Evolutionary conservation across 2,888 invertebrate species (phyloP).

Genomic region (Drosophila peninsularis): DNA sequence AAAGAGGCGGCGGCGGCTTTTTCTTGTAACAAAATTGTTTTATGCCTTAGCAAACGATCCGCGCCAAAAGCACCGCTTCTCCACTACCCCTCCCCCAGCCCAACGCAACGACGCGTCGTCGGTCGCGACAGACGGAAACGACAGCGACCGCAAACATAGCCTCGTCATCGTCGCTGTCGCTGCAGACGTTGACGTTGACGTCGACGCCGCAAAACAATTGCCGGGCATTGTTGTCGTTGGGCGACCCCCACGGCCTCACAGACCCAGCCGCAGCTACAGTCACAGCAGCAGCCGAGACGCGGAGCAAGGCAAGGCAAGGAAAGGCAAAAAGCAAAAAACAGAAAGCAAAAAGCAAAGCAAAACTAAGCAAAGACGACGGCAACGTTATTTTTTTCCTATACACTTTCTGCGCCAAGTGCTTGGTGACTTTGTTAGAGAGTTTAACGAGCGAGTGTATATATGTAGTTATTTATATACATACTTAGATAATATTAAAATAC

Average conservation of each 20-base stretch:
- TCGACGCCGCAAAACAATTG: conserved; percentile 67
- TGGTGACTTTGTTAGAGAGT: conserved; percentile 9
- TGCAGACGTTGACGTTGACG: conserved; percentile 30
- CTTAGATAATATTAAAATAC: too few species aligned
- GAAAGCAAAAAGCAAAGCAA: background rate
- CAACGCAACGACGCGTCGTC: conserved; percentile 1
- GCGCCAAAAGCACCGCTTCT: conserved; percentile 51
- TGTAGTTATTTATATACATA: background rate
- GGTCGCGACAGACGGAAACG: conserved; percentile 30
- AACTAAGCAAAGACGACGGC: conserved; percentile 17
- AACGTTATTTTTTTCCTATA: conserved; percentile 28
- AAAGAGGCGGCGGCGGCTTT: conserved; percentile 60
- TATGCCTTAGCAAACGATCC: conserved; percentile 61
- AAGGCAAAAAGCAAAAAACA: conserved; percentile 4
- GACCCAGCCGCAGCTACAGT: conserved; percentile 12
- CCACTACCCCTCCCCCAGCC: conserved; percentile 9
- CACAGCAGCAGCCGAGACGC: background rate
- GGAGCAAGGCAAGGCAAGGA: background rate
- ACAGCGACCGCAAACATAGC: conserved; percentile 62
- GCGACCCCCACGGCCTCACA: conserved; percentile 47
- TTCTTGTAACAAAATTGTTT: conserved; percentile 69
- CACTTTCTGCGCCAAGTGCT: conserved; percentile 19
- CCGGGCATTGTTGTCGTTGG: conserved; percentile 71
- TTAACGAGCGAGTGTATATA: background rate
- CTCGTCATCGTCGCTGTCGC: conserved; percentile 47